Evolutionary conservation across 2,797 vertebrate genomes (phyloP).

Genomic region (Pygocentrus nattereri): DNA sequence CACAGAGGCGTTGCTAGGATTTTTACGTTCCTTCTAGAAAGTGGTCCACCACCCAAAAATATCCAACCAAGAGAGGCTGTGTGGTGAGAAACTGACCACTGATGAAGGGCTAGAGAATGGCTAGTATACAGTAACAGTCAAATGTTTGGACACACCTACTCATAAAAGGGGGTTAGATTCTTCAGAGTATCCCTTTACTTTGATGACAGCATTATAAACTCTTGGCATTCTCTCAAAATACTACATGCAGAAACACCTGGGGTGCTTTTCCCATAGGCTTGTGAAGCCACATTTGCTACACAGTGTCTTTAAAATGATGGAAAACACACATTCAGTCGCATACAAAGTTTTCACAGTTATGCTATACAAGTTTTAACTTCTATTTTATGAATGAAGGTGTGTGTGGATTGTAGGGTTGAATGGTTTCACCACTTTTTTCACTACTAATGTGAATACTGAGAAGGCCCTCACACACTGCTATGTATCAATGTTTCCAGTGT

Average conservation of each 20-base stretch:
- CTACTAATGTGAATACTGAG: constrained; percentile 57
- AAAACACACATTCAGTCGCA: neutral
- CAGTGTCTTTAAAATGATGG: neutral
- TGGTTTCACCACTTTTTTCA: constrained; percentile 52
- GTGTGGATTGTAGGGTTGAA: constrained; percentile 34
- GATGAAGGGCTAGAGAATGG: neutral
- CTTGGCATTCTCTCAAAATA: neutral
- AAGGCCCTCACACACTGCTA: constrained; percentile 37
- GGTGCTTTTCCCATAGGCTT: neutral
- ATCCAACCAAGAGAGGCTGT: neutral
- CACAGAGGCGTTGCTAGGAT: too few relatives aligned
- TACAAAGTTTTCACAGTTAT: neutral
- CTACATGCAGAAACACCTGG: neutral
- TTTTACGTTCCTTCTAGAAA: neutral
- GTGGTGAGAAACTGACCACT: neutral
- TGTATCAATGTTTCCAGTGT: constrained; percentile 65
- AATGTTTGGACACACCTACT: neutral
- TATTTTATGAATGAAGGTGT: neutral
- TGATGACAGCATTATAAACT: neutral
- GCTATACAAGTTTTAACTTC: neutral
- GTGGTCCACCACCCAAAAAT: neutral
- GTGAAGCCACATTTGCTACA: neutral
- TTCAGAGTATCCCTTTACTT: neutral
- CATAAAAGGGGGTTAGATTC: neutral
- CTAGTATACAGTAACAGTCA: neutral